Conservation (phyloP, 2,113 vertebrate species). For the Cichladusa arquata region DNA sequence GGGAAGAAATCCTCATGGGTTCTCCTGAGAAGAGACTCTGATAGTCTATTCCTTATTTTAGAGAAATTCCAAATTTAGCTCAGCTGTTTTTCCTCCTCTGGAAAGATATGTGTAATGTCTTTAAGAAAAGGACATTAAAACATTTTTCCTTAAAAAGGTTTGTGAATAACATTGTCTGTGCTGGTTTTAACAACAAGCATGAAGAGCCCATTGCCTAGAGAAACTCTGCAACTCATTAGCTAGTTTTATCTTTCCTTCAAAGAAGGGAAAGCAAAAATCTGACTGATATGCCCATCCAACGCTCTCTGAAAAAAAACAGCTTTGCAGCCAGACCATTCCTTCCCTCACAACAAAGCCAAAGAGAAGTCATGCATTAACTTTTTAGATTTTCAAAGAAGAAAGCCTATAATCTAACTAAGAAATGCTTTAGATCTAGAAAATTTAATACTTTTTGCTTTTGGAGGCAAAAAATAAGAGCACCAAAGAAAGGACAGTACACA, state of each 20-base stretch:
- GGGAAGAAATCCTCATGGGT: not conserved
- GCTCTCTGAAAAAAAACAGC: not conserved
- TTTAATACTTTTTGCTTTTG: not conserved
- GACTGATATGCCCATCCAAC: not conserved
- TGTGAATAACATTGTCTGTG: not conserved
- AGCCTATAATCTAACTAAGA: not conserved
- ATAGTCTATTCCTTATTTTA: not conserved
- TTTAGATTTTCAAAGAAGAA: not conserved
- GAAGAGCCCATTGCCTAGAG: not conserved
- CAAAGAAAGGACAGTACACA: not conserved
- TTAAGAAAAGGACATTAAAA: not conserved
- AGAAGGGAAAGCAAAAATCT: not conserved
- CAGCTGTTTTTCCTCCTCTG: not conserved
- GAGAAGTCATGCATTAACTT: not conserved
- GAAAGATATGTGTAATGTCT: not conserved
- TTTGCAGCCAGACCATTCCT: not conserved
- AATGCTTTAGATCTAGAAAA: not conserved
- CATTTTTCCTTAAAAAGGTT: not conserved
- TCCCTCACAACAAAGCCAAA: not conserved
- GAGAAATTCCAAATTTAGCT: not conserved
- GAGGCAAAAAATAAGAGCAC: not conserved
- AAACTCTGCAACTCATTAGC: not conserved
- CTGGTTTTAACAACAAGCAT: not conserved
- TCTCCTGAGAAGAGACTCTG: not conserved
- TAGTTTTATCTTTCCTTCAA: conserved; percentile 6